phyloP scores from a whole-genome alignment of 2,888 invertebrate species.

The Acrobasis suavella region DNA sequence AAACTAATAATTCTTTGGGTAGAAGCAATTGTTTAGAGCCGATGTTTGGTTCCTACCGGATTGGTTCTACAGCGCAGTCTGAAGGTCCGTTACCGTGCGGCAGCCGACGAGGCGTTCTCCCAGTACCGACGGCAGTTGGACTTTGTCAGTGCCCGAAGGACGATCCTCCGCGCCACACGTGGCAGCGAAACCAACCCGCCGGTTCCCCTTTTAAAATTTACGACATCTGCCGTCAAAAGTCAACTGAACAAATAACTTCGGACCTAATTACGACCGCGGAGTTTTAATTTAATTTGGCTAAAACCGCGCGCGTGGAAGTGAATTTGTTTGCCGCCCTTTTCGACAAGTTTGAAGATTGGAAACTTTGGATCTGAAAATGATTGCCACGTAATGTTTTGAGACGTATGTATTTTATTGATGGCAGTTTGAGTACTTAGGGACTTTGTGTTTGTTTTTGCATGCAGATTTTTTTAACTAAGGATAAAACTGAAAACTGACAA shows the following conservation, averaged over 20 bases:
- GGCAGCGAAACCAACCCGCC: constrained; percentile 22
- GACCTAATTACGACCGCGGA: constrained; percentile 46
- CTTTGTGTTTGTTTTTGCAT: background rate
- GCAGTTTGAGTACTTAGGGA: background rate
- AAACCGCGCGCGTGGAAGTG: constrained; percentile 46
- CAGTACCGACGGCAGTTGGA: constrained; percentile 27
- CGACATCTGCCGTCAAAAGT: constrained; percentile 63
- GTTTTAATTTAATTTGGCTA: constrained; percentile 41
- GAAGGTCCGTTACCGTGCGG: constrained; percentile 32
- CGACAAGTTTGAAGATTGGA: constrained; percentile 41
- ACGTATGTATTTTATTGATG: constrained; percentile 23
- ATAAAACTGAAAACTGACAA: background rate
- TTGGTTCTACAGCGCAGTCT: no score
- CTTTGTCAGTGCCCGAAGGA: constrained; percentile 62
- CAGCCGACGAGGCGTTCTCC: constrained; percentile 33
- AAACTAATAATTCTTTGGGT: no score
- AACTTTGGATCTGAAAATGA: constrained; percentile 46
- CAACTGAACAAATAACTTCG: constrained; percentile 53
- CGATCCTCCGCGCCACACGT: constrained; percentile 61
- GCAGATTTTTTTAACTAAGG: background rate
- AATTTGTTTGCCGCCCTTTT: constrained; percentile 47
- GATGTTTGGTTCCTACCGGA: no score
- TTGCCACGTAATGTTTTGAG: constrained; percentile 20
- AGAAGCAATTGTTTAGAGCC: no score
- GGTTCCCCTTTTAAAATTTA: constrained; percentile 59